Evolutionary conservation across 2,113 vertebrate species (phyloP).

Genomic region (Euleptes europaea): DNA sequence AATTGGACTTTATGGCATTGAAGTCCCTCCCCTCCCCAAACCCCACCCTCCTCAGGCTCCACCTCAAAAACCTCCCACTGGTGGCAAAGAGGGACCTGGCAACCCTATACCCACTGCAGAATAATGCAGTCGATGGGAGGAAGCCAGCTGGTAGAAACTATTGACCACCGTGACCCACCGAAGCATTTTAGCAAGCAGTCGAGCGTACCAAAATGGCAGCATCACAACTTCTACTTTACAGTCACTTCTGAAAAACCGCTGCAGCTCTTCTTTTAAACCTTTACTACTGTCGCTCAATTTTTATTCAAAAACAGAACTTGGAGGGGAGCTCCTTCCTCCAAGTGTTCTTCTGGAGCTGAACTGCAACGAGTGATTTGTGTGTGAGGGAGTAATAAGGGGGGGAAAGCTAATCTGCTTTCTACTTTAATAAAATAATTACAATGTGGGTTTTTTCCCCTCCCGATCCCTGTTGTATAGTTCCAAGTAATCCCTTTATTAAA

Average conservation of each 20-base stretch:
- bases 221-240: no score
- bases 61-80: no score
- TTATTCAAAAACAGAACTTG: neutral
- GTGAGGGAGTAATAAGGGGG: neutral
- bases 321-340: neutral
- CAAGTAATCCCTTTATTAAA: conserved; percentile 30
- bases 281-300: neutral
- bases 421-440: conserved; percentile 19
- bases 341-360: neutral
- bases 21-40: no score
- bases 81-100: no score
- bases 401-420: neutral
- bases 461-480: neutral
- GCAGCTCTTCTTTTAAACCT: neutral
- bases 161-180: no score
- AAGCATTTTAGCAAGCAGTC: no score
- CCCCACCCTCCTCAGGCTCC: no score
- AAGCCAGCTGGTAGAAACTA: no score
- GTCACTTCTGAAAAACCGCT: neutral
- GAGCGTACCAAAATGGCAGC: no score
- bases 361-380: neutral
- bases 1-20: no score
- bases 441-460: neutral
- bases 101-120: no score
- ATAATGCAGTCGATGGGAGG: no score